phyloP scores from a whole-genome alignment of 2,113 vertebrate genomes.

The Tachysurus vachellii region DNA sequence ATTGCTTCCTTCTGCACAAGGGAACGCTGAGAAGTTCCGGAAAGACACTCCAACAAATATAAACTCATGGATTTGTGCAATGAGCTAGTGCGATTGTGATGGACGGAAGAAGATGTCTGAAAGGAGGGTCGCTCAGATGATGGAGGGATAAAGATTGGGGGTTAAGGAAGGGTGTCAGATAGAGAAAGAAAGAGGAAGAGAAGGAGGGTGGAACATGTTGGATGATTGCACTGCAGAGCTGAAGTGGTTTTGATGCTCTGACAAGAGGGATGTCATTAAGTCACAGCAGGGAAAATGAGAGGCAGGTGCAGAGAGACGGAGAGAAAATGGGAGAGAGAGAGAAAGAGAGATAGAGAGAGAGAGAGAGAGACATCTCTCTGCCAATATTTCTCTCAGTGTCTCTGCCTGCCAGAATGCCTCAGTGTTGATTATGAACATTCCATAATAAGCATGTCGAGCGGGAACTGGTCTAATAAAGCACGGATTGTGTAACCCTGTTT shows the following conservation, averaged over 20 bases:
- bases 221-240: slow-evolving; percentile 41
- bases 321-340: slow-evolving; percentile 20
- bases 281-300: slow-evolving; percentile 49
- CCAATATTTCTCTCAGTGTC: slow-evolving; percentile 36
- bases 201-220: slow-evolving; percentile 22
- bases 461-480: slow-evolving; percentile 34
- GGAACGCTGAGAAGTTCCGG: background rate
- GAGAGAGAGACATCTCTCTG: background rate
- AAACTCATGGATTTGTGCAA: background rate
- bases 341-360: background rate
- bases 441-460: slow-evolving; percentile 39
- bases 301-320: slow-evolving; percentile 47
- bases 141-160: background rate
- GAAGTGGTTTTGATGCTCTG: slow-evolving; percentile 48
- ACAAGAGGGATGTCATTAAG: slow-evolving; percentile 52
- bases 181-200: slow-evolving; percentile 4
- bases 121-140: background rate
- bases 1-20: background rate
- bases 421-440: slow-evolving; percentile 40
- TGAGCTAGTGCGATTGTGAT: background rate
- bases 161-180: background rate
- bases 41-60: background rate
- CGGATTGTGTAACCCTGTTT: slow-evolving; percentile 36
- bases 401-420: slow-evolving; percentile 38
- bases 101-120: background rate